These are phyloP conservation scores for Pocillopora damicornis DNA, from an alignment of 64 coral and sea anemone genomes.

Conservation along the genomic window DNA sequence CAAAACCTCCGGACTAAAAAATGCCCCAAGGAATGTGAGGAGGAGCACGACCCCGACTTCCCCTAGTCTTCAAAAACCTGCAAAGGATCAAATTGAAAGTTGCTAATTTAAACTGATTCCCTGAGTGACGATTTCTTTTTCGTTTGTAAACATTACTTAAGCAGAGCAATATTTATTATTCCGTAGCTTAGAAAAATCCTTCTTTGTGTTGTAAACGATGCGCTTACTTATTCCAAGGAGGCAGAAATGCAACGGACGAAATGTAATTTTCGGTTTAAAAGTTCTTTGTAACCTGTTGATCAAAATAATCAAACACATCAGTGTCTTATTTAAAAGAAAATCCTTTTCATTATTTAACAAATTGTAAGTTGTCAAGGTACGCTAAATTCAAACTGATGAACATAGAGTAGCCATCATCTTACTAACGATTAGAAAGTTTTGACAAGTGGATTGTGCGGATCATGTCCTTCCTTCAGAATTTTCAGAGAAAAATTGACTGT, in stretches of 20 bases:
- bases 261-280: no score
- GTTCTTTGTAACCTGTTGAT: no score
- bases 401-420: no score
- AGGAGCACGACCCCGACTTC: slow-evolving; percentile 25
- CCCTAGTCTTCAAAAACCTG: neutral
- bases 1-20: neutral
- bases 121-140: neutral
- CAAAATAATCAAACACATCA: no score
- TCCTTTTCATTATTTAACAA: no score
- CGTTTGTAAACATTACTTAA: neutral
- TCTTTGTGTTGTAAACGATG: neutral
- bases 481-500: slow-evolving; percentile 92
- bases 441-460: slow-evolving; percentile 75
- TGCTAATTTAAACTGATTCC: neutral
- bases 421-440: slow-evolving; percentile 1
- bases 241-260: neutral
- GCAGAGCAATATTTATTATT: neutral
- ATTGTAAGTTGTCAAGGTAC: no score
- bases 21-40: slow-evolving; percentile 4
- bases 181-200: neutral
- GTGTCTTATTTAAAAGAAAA: no score
- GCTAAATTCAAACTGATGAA: no score
- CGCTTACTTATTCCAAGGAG: neutral
- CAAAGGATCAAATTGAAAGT: neutral
- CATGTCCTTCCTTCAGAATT: slow-evolving; percentile 75